phyloP scores from a whole-genome alignment of 23 tunicate genomes.

The Oikopleura vanhoeffeni region DNA sequence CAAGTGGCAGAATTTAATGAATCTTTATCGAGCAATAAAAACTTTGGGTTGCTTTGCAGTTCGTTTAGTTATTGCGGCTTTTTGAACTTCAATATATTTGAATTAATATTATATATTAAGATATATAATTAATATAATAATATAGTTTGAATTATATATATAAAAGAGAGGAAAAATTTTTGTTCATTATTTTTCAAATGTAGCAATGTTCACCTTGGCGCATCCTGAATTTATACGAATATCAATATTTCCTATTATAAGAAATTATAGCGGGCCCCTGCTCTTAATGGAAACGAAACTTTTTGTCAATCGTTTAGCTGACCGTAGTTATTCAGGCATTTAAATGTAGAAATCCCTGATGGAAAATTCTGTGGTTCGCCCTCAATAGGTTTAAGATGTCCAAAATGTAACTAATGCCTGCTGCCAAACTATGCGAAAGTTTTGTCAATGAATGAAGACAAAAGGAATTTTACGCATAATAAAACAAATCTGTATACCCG shows the following conservation, averaged over 20 bases:
- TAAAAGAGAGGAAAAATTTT: too few relatives aligned
- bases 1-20: too few relatives aligned
- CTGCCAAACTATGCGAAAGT: constrained; percentile 61
- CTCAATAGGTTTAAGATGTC: constrained; percentile 49
- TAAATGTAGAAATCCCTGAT: constrained; percentile 13
- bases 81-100: too few relatives aligned
- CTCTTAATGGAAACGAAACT: constrained; percentile 48
- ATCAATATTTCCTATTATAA: not conserved
- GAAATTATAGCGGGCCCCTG: constrained; percentile 26
- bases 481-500: not conserved
- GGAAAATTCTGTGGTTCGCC: constrained; percentile 23
- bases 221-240: too few relatives aligned
- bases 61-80: too few relatives aligned
- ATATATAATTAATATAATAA: too few relatives aligned
- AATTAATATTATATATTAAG: too few relatives aligned
- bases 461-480: not conserved
- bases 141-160: too few relatives aligned
- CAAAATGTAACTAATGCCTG: constrained; percentile 57
- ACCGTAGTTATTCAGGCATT: constrained; percentile 49
- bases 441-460: constrained; percentile 18
- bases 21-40: too few relatives aligned
- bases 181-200: too few relatives aligned
- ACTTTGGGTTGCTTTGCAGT: too few relatives aligned
- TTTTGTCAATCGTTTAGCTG: constrained; percentile 78
- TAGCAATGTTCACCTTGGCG: too few relatives aligned